These are phyloP conservation scores for Aspidiotus rigidus DNA, from an alignment of 2,888 invertebrate species.

Conservation along the genomic window DNA sequence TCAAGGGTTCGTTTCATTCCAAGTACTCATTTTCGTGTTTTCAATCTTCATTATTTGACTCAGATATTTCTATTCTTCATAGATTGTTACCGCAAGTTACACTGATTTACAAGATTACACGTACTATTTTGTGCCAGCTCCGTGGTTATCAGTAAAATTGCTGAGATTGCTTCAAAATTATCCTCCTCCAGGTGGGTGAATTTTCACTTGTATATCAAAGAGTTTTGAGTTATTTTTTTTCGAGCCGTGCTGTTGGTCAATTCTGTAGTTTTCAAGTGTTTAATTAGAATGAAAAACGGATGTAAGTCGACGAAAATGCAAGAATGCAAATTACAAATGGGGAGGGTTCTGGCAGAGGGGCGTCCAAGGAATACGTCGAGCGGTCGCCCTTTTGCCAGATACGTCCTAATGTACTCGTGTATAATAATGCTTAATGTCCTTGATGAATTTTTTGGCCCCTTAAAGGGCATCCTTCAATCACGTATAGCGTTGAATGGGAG, in stretches of 20 bases:
- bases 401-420: too few relatives aligned
- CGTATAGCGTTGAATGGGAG: too few relatives aligned
- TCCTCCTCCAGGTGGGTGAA: slow-evolving; percentile 73
- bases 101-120: slow-evolving; percentile 99
- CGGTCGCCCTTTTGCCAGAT: too few relatives aligned
- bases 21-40: background rate
- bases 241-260: background rate
- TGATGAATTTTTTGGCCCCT: too few relatives aligned
- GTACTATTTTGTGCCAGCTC: slow-evolving; percentile 99
- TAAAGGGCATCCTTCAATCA: too few relatives aligned
- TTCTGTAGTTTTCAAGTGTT: too few relatives aligned
- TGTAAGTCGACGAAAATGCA: background rate
- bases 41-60: background rate
- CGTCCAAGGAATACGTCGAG: too few relatives aligned
- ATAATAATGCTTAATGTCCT: too few relatives aligned
- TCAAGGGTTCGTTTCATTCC: slow-evolving; percentile 56
- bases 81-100: slow-evolving; percentile 97
- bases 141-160: slow-evolving; percentile 97
- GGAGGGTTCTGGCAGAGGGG: too few relatives aligned
- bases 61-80: slow-evolving; percentile 40
- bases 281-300: background rate
- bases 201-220: background rate
- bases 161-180: slow-evolving; percentile 94
- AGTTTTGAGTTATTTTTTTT: background rate
- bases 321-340: background rate